phyloP scores from a whole-genome alignment of 2,888 invertebrate genomes.

The Rambutsinella grinnellia region DNA sequence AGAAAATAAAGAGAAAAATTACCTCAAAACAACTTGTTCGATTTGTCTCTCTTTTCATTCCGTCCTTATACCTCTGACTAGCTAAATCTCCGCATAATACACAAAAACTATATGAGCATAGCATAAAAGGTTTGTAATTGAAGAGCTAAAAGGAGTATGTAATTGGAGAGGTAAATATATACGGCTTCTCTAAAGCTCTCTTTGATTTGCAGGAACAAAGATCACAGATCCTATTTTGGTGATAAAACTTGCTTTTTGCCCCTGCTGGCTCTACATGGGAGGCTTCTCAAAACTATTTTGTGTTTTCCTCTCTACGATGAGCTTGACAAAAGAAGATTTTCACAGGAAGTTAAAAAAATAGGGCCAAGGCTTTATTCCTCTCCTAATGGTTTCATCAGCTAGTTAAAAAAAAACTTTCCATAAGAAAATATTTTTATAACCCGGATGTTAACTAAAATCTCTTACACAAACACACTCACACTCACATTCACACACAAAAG shows the following conservation, averaged over 20 bases:
- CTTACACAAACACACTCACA: constrained; percentile 39
- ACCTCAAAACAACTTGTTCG: constrained; percentile 44
- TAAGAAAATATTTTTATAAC: constrained; percentile 3
- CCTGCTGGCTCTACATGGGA: neutral
- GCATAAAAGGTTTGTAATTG: too few relatives aligned
- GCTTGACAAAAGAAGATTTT: neutral
- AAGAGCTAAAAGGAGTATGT: neutral
- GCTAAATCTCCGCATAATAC: constrained; percentile 29
- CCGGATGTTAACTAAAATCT: constrained; percentile 1
- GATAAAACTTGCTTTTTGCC: neutral
- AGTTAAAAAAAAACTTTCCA: neutral
- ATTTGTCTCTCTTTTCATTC: constrained; percentile 46
- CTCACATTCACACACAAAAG: constrained; percentile 40
- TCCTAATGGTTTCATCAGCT: neutral
- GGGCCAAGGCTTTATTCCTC: constrained; percentile 11
- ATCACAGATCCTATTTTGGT: neutral
- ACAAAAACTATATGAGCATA: neutral
- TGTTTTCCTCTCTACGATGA: neutral
- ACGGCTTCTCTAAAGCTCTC: neutral
- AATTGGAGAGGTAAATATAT: neutral
- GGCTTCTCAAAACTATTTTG: neutral
- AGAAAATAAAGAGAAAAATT: constrained; percentile 9
- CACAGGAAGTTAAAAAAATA: constrained; percentile 25
- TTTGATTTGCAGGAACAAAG: neutral
- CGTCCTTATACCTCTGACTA: constrained; percentile 37